These are phyloP conservation scores for Cyprinodon variegatus DNA, from an alignment of 2,113 vertebrate species.

Conservation along the genomic window DNA sequence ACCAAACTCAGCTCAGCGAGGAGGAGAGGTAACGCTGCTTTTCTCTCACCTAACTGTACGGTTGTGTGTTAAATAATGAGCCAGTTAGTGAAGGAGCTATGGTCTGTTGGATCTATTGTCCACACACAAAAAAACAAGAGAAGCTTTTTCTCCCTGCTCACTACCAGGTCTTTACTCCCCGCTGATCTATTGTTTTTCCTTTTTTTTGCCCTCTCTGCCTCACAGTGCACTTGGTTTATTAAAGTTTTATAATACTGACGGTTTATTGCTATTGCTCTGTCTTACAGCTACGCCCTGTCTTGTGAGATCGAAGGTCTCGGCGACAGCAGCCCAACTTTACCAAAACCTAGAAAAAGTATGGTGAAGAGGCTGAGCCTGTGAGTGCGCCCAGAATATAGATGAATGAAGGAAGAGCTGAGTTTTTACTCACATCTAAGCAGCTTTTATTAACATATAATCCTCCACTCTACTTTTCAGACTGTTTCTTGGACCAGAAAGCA, in stretches of 20 bases:
- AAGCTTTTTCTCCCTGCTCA: conserved; percentile 30
- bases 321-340: conserved; percentile 84
- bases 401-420: not conserved
- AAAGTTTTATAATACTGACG: conserved; percentile 4
- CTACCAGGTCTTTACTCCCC: conserved; percentile 27
- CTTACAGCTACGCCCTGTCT: conserved; percentile 85
- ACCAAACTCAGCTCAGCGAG: conserved; percentile 84
- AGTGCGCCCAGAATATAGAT: conserved; percentile 68
- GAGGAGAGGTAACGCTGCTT: conserved; percentile 86
- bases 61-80: conserved; percentile 34
- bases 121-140: conserved; percentile 24
- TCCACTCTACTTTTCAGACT: conserved; percentile 74
- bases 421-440: not conserved
- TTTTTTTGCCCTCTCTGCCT: not conserved
- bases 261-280: conserved; percentile 25
- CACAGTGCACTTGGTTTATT: not conserved
- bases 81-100: conserved; percentile 34
- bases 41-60: not conserved
- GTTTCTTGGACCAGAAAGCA: conserved; percentile 85
- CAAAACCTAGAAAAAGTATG: conserved; percentile 91
- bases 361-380: conserved; percentile 95
- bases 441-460: conserved; percentile 35
- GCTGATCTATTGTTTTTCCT: conserved; percentile 43
- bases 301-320: conserved; percentile 87
- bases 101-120: conserved; percentile 55